These are phyloP conservation scores for Athene cunicularia DNA, from an alignment of 2,113 vertebrate species.

Conservation along the genomic window DNA sequence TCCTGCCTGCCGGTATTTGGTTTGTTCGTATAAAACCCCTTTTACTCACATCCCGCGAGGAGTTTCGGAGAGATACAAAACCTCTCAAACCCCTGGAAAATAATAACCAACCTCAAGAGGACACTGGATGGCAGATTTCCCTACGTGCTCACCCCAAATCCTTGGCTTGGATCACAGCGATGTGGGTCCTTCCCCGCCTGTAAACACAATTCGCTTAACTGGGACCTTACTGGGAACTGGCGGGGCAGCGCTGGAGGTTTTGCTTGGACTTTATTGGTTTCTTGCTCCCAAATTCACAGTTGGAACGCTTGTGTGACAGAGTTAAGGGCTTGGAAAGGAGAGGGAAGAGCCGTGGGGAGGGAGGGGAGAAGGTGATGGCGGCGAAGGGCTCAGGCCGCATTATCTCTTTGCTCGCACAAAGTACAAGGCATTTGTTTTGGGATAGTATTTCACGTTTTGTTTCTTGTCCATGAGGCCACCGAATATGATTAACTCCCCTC, in stretches of 20 bases:
- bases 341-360: neutral
- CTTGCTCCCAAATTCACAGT: constrained; percentile 67
- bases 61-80: accelerated
- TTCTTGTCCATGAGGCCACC: constrained; percentile 99
- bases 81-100: neutral
- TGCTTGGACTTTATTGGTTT: constrained; percentile 57
- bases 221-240: neutral
- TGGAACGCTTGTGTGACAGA: constrained; percentile 36
- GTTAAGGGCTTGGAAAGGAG: constrained; percentile 23
- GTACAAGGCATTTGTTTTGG: constrained; percentile 99
- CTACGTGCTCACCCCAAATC: constrained; percentile 21
- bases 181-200: constrained; percentile 37
- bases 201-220: constrained; percentile 22
- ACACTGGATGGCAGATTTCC: neutral
- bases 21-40: neutral
- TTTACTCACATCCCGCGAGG: neutral
- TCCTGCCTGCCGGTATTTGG: neutral
- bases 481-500: constrained; percentile 96
- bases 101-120: neutral
- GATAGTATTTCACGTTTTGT: constrained; percentile 98
- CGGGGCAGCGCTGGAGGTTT: constrained; percentile 1
- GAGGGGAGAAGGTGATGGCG: neutral
- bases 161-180: neutral
- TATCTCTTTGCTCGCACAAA: constrained; percentile 99
- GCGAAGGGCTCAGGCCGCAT: constrained; percentile 49